phyloP scores from a whole-genome alignment of 2,113 vertebrate species.

The Austrofundulus limnaeus region DNA sequence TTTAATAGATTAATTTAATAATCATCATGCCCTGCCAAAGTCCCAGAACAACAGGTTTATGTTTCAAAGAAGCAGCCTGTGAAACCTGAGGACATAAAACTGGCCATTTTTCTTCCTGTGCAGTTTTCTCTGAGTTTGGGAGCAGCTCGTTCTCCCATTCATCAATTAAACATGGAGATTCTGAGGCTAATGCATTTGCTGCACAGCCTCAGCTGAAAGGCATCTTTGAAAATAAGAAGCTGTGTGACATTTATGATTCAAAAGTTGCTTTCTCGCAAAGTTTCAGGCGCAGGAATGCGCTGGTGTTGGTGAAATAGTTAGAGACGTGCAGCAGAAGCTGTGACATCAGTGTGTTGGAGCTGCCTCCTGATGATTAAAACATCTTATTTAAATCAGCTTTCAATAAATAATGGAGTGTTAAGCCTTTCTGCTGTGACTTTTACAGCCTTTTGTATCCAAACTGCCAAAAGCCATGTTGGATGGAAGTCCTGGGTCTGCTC shows the following conservation, averaged over 20 bases:
- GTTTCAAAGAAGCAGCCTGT: constrained; percentile 66
- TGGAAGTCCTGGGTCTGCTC: constrained; percentile 34
- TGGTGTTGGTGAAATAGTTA: neutral
- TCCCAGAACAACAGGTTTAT: constrained; percentile 62
- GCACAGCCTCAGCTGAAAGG: constrained; percentile 11
- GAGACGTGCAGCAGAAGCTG: neutral
- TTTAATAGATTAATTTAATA: constrained; percentile 78
- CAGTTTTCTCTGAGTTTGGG: constrained; percentile 55
- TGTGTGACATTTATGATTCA: constrained; percentile 16
- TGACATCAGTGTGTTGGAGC: constrained; percentile 20
- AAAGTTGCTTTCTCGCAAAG: neutral
- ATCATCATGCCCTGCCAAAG: constrained; percentile 58
- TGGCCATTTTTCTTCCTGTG: constrained; percentile 43
- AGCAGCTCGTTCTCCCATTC: constrained; percentile 40
- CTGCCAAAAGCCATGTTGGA: constrained; percentile 52
- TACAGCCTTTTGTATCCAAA: constrained; percentile 39
- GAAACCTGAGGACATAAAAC: constrained; percentile 35
- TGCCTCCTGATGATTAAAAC: constrained; percentile 35
- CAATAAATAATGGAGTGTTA: constrained; percentile 59
- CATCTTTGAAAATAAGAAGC: constrained; percentile 4
- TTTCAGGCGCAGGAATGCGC: neutral
- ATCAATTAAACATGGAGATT: constrained; percentile 58
- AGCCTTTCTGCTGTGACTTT: constrained; percentile 46
- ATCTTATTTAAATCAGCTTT: constrained; percentile 46
- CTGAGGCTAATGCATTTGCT: constrained; percentile 11